Percentiles rank a stretch among this genome's conserved stretches.
phyloP scores from a whole-genome alignment of 2,113 vertebrate species.

The Sterna hirundo region DNA sequence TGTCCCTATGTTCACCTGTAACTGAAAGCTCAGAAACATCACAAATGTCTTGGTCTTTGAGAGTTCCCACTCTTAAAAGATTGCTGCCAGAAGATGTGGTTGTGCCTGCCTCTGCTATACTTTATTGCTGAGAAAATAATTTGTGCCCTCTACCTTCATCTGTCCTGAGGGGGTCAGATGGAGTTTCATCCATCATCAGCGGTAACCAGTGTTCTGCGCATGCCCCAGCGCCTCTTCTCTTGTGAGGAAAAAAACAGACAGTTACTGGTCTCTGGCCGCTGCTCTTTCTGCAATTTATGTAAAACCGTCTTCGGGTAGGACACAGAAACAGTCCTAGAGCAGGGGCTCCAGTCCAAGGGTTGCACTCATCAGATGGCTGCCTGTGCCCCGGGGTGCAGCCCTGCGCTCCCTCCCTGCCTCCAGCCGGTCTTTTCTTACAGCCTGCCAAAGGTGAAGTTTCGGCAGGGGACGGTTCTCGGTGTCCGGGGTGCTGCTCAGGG shows the following conservation, averaged over 20 bases:
- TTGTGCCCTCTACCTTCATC: background rate
- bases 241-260: background rate
- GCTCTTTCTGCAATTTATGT: background rate
- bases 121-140: background rate
- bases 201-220: background rate
- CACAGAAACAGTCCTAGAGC: background rate
- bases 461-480: rapidly evolving
- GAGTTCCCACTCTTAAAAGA: background rate
- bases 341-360: background rate
- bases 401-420: background rate
- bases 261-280: background rate
- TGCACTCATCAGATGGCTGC: background rate
- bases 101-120: background rate
- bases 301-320: background rate
- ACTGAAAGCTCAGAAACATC: background rate
- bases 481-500: background rate
- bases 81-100: background rate
- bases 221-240: background rate
- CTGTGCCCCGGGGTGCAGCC: background rate
- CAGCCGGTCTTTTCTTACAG: background rate
- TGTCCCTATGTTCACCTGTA: background rate
- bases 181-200: background rate
- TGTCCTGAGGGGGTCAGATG: background rate
- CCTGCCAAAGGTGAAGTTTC: background rate
- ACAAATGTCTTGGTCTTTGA: background rate